phyloP scores from a whole-genome alignment of 2,888 invertebrate species.

The Apantesis nais region DNA sequence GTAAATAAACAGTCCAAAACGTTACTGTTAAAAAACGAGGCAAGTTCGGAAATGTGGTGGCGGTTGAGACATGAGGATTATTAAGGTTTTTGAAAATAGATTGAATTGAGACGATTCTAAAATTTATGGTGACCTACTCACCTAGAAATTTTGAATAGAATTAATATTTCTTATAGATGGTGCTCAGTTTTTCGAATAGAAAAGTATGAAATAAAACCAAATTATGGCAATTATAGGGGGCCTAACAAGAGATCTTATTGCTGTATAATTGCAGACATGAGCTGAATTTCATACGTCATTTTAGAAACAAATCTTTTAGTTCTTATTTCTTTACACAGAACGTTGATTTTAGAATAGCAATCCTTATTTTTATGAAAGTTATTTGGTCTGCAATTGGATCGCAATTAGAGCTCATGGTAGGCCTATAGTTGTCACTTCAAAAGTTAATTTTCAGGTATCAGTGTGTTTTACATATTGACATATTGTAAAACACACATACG shows the following conservation, averaged over 20 bases:
- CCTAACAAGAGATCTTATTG: no score
- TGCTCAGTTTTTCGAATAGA: not conserved
- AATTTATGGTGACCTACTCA: not conserved
- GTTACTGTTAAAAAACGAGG: slow-evolving; percentile 11
- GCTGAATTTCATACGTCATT: no score
- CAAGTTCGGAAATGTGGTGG: slow-evolving; percentile 4
- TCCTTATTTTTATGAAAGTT: no score
- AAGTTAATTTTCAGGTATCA: not conserved
- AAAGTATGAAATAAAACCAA: not conserved
- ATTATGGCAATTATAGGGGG: no score
- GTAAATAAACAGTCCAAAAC: slow-evolving; percentile 26
- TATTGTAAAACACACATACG: no score
- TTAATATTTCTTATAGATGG: not conserved
- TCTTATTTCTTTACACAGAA: no score
- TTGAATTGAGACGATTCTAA: not conserved
- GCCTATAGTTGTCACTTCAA: not conserved
- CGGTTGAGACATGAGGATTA: not conserved
- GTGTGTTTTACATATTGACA: not conserved
- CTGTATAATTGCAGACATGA: no score
- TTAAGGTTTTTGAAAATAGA: not conserved
- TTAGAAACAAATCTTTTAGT: no score
- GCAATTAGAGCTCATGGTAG: no score
- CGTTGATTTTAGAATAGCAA: no score
- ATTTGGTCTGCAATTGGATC: no score
- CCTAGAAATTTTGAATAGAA: not conserved